phyloP scores from a whole-genome alignment of 2,113 vertebrate species.

The Thinocorus orbignyianus region DNA sequence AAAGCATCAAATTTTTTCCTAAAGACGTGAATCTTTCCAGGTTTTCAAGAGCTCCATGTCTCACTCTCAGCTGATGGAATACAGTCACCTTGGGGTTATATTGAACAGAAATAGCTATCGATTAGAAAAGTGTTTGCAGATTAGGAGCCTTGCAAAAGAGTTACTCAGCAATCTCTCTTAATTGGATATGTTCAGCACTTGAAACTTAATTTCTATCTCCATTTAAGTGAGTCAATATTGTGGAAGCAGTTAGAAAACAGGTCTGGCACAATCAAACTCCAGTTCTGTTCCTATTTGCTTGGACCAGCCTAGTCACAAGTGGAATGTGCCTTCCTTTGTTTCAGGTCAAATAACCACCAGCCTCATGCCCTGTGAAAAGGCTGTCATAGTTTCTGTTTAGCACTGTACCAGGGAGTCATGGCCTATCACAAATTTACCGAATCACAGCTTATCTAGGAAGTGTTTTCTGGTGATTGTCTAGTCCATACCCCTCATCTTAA shows the following conservation, averaged over 20 bases:
- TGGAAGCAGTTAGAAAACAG: conserved; percentile 13
- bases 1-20: neutral
- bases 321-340: neutral
- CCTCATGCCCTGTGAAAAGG: neutral
- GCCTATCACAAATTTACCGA: neutral
- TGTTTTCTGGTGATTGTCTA: neutral
- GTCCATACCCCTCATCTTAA: neutral
- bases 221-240: conserved; percentile 48
- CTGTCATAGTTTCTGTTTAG: neutral
- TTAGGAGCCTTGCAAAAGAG: conserved; percentile 51
- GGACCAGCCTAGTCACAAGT: neutral
- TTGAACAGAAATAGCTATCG: conserved; percentile 11
- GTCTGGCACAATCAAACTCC: neutral
- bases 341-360: neutral
- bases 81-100: conserved; percentile 49
- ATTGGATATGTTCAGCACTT: conserved; percentile 46
- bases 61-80: neutral
- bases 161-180: conserved; percentile 50
- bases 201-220: conserved; percentile 42
- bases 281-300: neutral
- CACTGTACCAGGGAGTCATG: neutral
- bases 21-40: neutral
- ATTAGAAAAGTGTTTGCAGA: conserved; percentile 58
- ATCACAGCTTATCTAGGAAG: neutral
- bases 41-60: conserved; percentile 2